Base-by-base conservation (phyloP, 2,797 vertebrate species). In the Rhyacichthys aspro region DNA sequence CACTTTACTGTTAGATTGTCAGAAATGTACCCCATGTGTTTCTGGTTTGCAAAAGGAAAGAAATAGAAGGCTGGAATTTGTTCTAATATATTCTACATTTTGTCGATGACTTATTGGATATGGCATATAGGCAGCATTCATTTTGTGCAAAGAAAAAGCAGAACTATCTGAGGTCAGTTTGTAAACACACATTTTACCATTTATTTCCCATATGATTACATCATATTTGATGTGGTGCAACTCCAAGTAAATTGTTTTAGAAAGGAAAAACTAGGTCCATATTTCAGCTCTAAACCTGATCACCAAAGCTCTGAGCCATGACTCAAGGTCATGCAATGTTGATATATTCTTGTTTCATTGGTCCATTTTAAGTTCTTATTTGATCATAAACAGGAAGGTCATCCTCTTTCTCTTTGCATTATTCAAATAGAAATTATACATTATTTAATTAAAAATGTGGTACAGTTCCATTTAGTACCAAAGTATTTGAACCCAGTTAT, bases 1-100 rank as follows among this genome's bases (percentile, higher is more conserved):
- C 66, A 72, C 77, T 76, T 81, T 62, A 64, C 63, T 54, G 56
- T 53, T 15, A 59, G 39, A 70, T 70, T 82, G 73, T 72, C 19
- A 70, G 53, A 70, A 66, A 70, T 58, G 23, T 34, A 43, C 19
- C 58, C 49, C 78, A 78, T 57, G 45, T 83, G 76, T 61, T 72
- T 44, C 57, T 65, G 32, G n/a, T 86, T 76, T 74, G 19, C 28
- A 47, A 37, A 63, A 52, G 37, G 46, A 54, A 72, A 63, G 16
- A 43, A 53, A 69, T 7, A 11, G 23, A 54, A 8, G 49, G 9
- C 11, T n/a, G 8, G 18, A 57, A 68, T 74, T 58, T 72, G 39
- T 67, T 59, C 39, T 39, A 45, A 60, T 39, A 47, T 67, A 43
- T 23, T 58, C 36, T 1, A 46, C 67, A 66, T 56, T 46, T 43